Percentiles rank a stretch among this genome's conserved stretches.
These are phyloP conservation scores for Coptodon bakossiorum DNA, from an alignment of 2,113 vertebrate genomes.

Conservation along the genomic window DNA sequence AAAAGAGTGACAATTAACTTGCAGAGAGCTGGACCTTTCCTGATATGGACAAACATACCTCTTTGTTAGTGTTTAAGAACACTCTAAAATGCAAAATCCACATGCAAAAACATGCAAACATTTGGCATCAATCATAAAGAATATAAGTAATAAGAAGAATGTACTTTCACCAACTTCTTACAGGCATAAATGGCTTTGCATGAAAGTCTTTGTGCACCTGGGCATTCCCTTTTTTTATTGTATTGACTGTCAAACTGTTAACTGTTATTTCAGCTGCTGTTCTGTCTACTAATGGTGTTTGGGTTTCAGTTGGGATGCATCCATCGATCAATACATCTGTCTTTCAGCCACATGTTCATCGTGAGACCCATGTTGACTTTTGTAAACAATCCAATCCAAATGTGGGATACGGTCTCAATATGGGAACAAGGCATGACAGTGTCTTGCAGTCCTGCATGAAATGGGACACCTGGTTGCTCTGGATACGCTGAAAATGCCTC, in stretches of 20 bases:
- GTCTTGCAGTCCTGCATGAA: neutral
- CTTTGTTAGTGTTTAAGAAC: neutral
- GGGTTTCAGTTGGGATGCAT: neutral
- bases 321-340: neutral
- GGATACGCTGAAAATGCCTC: neutral
- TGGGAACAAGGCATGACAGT: neutral
- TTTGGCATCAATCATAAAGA: neutral
- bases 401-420: neutral
- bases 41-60: neutral
- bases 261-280: neutral
- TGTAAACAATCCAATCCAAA: neutral
- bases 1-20: neutral
- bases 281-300: neutral
- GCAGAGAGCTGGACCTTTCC: neutral
- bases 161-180: neutral
- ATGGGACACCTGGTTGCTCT: neutral
- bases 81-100: neutral
- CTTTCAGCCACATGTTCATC: neutral
- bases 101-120: neutral
- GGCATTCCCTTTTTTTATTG: neutral
- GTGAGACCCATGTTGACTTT: neutral
- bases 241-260: neutral
- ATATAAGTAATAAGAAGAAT: neutral
- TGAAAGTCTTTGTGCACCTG: neutral
- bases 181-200: neutral